Base-by-base conservation (phyloP, 1,140 invertebrate genomes). In the Bombus cullumanus region DNA sequence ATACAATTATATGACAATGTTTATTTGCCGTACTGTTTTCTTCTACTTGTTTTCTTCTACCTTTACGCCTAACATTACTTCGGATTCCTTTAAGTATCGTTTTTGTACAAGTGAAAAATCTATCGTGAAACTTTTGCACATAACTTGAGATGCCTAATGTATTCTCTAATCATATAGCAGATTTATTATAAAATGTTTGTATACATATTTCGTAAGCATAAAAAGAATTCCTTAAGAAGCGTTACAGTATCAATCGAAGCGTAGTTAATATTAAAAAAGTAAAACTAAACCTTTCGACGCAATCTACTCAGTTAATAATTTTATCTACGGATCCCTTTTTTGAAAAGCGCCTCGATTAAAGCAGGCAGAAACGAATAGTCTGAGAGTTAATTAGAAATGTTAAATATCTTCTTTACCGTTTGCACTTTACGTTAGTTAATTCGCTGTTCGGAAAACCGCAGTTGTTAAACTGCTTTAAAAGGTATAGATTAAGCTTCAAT, bases 381-480 rank as follows among this genome's bases (percentile, higher is more conserved):
- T 12, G 28, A 62, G 12, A 62, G 28, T 68, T 68, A 37, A 37
- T 22, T 37, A 25, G 22, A 34, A 18, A 25, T 31, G n/a, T 31
- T 66, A 66, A 66, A 66, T 71, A 37, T 39, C 37, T 39, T 28
- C 15, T 71, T 71, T 39, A 5, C 22, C 39, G 13, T 41, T 72
- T 28, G 28, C 25, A 3, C 39, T 18, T 73, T 28, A 37, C 28
- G 69, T 69, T 37, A 28, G 64, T 79, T 80, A 69, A 69, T 53
- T 53, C 34, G 8, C 34, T 22, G 39, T 47, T 57, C 9, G 31
- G 8, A 34, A 75, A 82, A 82, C 57, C 81, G 71, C 81, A 57
- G 76, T 80, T 31, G 64, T 68, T 69, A 34, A 68, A 43, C 53
- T n/a, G 41, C 47, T 43, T 47, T 25, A n/a, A 68, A 34, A 43